Base-by-base conservation (phyloP, 1,140 invertebrate species). In the Forficula auricularia region DNA sequence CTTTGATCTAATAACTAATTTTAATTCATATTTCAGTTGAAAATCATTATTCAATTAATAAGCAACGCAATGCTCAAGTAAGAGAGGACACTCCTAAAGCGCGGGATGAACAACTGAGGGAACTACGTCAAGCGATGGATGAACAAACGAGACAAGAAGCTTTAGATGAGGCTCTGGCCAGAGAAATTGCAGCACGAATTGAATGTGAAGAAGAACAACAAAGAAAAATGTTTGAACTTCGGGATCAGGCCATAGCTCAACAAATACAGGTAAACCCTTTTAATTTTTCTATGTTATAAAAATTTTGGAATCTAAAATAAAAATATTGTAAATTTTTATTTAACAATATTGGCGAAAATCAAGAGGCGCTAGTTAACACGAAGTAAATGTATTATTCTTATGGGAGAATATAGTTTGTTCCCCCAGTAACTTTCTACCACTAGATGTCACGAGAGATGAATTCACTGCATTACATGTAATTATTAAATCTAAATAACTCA, bases 21-120 rank as follows among this genome's bases (percentile, higher is more conserved):
- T 27, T 27, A 48, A 56, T 53, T 41, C 49, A 44, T 38, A 8
- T 54, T 54, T 4, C 56, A 85, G 81, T 82, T 57, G 75, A 72
- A 54, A 75, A 74, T 60, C 87, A 80, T 66, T 84, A 88, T 54
- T 78, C 76, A 40, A 75, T 80, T 39, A 95, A 95, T 62, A 77
- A 84, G 50, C 75, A 72, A 43, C 70, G 88, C 31, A 90, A 91
- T 65, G 82, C 83, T 9, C 74, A 84, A 42, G 82, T 92, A 1
- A 67, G 90, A 15, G 79, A 89, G 57, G 90, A 94, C 61, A 75
- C 87, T 48, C 86, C 86, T 2, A 71, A 77, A 47, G 89, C 89
- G 0, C 64, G 77, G 43, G 72, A 77, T 48, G 84, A 90, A 48
- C 88, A 94, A 60, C 66, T 73, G 47, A 66, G 77, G 49, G 85